phyloP scores from a whole-genome alignment of 2,888 invertebrate genomes.

The Nudaria mundana region DNA sequence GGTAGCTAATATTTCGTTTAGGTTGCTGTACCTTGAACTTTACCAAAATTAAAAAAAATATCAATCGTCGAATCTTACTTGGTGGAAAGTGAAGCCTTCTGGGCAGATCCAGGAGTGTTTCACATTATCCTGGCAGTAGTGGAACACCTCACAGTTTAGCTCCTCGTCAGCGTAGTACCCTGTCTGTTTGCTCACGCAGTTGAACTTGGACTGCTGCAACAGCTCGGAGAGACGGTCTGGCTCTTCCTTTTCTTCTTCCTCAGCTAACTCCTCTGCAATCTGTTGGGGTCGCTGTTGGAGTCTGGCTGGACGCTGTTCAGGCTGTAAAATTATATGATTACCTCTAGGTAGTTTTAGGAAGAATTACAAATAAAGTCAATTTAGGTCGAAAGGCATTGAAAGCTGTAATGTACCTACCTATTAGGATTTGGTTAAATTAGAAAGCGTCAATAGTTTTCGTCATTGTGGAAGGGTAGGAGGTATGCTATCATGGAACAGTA shows the following conservation, averaged over 20 bases:
- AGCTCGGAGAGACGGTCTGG: slow-evolving; percentile 91
- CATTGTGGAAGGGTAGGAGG: no score
- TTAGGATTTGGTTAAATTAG: no score
- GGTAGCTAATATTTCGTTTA: no score
- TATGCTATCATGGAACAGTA: no score
- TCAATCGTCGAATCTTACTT: slow-evolving; percentile 83
- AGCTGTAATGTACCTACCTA: no score
- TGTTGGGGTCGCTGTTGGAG: slow-evolving; percentile 53
- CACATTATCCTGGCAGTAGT: slow-evolving; percentile 94
- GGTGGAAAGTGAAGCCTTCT: slow-evolving; percentile 93
- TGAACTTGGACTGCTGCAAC: slow-evolving; percentile 91
- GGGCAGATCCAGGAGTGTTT: slow-evolving; percentile 97
- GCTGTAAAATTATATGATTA: background rate
- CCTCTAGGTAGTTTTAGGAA: no score
- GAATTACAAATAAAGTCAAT: no score
- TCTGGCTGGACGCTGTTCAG: slow-evolving; percentile 52
- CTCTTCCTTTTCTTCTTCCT: slow-evolving; percentile 91
- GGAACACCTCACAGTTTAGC: slow-evolving; percentile 94
- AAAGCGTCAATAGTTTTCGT: no score
- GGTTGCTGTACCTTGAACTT: no score
- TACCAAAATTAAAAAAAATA: no score
- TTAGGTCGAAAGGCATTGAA: no score
- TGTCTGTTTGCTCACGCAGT: slow-evolving; percentile 89
- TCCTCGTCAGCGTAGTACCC: slow-evolving; percentile 96
- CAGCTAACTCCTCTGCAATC: slow-evolving; percentile 75